These are phyloP conservation scores for Eutolmus rufibarbis DNA, from an alignment of 2,888 invertebrate genomes.

Conservation along the genomic window DNA sequence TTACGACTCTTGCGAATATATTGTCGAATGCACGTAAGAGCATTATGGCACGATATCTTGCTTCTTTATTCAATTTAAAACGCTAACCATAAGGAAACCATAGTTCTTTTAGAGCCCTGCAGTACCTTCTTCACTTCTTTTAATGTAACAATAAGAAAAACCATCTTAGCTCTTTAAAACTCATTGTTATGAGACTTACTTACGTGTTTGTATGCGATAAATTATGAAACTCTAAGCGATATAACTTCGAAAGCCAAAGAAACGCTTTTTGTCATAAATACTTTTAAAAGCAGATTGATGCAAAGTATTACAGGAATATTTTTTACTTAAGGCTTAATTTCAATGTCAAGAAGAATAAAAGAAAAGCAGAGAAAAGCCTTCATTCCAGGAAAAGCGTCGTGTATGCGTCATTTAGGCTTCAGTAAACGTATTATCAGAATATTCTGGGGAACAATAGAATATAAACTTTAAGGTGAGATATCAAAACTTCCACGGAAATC, in stretches of 20 bases:
- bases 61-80: no score
- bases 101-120: no score
- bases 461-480: slow-evolving; percentile 18
- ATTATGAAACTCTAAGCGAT: neutral
- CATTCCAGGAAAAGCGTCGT: neutral
- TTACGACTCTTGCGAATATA: no score
- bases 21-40: no score
- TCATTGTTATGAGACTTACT: neutral
- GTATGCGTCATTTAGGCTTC: neutral
- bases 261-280: neutral
- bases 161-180: no score
- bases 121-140: neutral
- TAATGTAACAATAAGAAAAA: neutral
- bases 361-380: neutral
- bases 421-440: neutral
- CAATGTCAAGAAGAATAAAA: neutral
- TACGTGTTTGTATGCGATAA: neutral
- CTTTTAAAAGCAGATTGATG: neutral
- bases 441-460: slow-evolving; percentile 4
- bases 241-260: neutral
- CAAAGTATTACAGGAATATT: neutral
- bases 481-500: slow-evolving; percentile 14
- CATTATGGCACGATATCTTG: no score
- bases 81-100: no score
- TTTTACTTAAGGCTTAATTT: neutral